phyloP scores from a whole-genome alignment of 2,113 vertebrate genomes.

The Nyctibius bracteatus region DNA sequence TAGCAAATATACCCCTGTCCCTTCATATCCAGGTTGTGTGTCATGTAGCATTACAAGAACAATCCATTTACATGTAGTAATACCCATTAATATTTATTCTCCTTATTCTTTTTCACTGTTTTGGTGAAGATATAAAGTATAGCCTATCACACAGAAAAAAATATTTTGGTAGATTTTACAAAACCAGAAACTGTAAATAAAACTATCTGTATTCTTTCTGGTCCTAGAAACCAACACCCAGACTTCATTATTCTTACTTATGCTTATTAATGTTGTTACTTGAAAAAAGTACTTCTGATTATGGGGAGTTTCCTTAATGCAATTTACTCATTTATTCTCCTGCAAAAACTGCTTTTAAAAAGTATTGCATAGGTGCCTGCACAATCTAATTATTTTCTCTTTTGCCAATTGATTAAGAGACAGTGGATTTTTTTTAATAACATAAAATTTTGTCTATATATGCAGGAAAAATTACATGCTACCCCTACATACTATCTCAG shows the following conservation, averaged over 20 bases:
- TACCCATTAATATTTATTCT: background rate
- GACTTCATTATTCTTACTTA: background rate
- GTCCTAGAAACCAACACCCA: background rate
- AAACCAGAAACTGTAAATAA: background rate
- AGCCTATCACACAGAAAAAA: background rate
- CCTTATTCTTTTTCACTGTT: background rate
- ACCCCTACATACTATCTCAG: background rate
- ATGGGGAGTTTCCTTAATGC: background rate
- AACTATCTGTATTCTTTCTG: background rate
- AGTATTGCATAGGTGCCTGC: background rate
- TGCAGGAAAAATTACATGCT: background rate
- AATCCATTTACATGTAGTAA: background rate
- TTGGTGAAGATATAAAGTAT: background rate
- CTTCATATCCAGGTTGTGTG: background rate
- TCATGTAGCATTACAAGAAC: background rate
- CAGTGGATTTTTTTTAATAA: background rate
- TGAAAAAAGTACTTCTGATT: background rate
- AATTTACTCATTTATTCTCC: background rate
- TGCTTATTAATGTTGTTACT: background rate
- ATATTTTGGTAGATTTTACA: background rate
- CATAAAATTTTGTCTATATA: background rate
- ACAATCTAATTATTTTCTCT: background rate
- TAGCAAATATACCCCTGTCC: background rate
- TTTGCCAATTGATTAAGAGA: background rate
- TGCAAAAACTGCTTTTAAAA: background rate